Evolutionary conservation across 2,888 invertebrate species (phyloP).

Genomic region (Erebia palarica): DNA sequence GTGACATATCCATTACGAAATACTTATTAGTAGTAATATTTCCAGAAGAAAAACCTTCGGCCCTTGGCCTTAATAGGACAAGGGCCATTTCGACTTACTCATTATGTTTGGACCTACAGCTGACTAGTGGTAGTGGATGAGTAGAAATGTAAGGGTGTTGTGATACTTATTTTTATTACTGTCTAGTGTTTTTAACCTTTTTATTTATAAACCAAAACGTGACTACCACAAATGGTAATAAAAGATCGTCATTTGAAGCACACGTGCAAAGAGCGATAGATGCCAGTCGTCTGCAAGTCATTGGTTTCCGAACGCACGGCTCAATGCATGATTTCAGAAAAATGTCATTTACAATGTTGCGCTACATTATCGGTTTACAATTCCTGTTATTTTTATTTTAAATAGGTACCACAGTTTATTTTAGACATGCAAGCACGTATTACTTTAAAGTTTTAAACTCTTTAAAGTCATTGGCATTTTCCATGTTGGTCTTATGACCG

Average conservation of each 20-base stretch:
- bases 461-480: too few relatives aligned
- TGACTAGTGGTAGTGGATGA: too few relatives aligned
- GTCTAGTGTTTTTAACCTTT: neutral
- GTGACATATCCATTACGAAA: too few relatives aligned
- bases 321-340: constrained; percentile 53
- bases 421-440: too few relatives aligned
- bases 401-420: neutral
- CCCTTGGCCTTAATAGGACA: too few relatives aligned
- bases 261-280: neutral
- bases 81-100: too few relatives aligned
- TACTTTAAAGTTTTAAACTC: too few relatives aligned
- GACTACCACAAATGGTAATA: neutral
- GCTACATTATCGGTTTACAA: constrained; percentile 50
- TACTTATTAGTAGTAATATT: too few relatives aligned
- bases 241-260: neutral
- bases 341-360: constrained; percentile 58
- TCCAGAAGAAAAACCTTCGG: too few relatives aligned
- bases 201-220: constrained; percentile 9
- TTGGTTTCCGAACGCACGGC: constrained; percentile 44
- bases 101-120: too few relatives aligned
- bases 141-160: too few relatives aligned
- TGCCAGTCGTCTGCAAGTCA: constrained; percentile 48
- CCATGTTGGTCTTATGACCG: too few relatives aligned
- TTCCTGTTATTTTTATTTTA: neutral
- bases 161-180: neutral